phyloP scores from a whole-genome alignment of 2,888 invertebrate genomes.

The Hypolimnas misippus region DNA sequence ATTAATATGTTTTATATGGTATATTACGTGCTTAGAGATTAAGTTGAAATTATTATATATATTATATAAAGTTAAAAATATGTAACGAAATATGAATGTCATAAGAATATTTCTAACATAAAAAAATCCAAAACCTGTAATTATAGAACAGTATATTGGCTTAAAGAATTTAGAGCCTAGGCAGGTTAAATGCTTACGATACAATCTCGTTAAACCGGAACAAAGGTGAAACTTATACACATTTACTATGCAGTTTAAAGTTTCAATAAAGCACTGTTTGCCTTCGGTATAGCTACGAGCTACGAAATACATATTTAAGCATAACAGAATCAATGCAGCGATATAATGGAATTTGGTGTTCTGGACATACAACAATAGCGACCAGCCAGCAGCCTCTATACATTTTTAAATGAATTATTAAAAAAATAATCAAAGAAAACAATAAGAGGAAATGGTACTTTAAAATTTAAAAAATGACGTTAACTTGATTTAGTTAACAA shows the following conservation, averaged over 20 bases:
- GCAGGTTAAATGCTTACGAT: constrained; percentile 39
- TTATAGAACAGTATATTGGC: neutral
- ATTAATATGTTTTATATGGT: no score
- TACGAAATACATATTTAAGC: constrained; percentile 57
- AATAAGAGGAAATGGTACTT: no score
- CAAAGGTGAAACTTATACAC: constrained; percentile 51
- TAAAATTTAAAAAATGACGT: no score
- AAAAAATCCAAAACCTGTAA: neutral
- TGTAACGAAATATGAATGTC: no score
- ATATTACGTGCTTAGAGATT: no score
- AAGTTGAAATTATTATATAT: no score
- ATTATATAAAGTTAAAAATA: no score
- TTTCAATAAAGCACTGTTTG: constrained; percentile 60
- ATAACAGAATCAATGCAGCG: constrained; percentile 46
- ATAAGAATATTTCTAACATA: no score
- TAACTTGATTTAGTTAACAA: no score
- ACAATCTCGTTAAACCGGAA: constrained; percentile 40
- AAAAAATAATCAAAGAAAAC: no score
- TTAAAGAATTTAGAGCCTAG: constrained; percentile 23
- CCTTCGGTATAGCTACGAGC: constrained; percentile 55
- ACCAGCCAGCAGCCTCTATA: neutral
- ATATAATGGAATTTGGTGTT: constrained; percentile 67
- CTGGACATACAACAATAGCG: constrained; percentile 64
- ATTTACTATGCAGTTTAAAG: constrained; percentile 61
- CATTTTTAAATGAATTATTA: no score